Base-by-base conservation (phyloP, 2,113 vertebrate species). In the Aviceda subcristata region DNA sequence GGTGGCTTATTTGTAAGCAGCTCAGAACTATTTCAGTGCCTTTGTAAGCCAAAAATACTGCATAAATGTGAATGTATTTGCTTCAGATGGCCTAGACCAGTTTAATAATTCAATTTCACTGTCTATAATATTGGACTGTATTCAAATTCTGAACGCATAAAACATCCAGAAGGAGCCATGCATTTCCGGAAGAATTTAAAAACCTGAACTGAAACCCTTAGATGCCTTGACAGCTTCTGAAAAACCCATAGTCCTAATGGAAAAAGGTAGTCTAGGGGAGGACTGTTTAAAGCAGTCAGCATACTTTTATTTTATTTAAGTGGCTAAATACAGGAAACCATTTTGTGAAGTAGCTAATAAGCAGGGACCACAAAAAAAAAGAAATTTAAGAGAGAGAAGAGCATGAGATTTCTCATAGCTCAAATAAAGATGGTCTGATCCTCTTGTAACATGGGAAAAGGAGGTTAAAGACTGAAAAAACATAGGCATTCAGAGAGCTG, bases 11-110 rank as follows among this genome's bases (percentile, higher is more conserved):
- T 73, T 95, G 91, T 94, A 92, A 97, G 74, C 89, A 97, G 83
- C 88, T 96, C 94, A 94, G 75, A 96, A 97, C 82, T 91, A 92
- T 97, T 97, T 95, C 97, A 98, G 98, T 98, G 98, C 98, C 98
- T 98, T 98, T 98, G 94, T 95, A 96, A 97, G 97, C 93, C 89
- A 86, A 97, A 97, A 97, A 66, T 34, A 90, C 80, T 86, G 88
- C 93, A 88, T 97, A 77, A 94, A 94, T 95, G 92, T 97, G 83
- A 98, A 88, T 97, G 88, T 96, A 77, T 91, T 73, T 84, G 56
- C 90, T 94, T 95, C 82, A 95, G 88, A 76, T 80, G 46, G 50
- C 55, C 59, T 94, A 48, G 55, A 48, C 36, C 0, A 1, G 46
- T 86, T 94, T 95, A 95, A 68, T 94, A 96, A 86, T 95, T 77